Evolutionary conservation across 2,797 vertebrate species (phyloP), one percentile per base, ranked within the genome.

Genomic region (Hephaestus fuliginosus): DNA sequence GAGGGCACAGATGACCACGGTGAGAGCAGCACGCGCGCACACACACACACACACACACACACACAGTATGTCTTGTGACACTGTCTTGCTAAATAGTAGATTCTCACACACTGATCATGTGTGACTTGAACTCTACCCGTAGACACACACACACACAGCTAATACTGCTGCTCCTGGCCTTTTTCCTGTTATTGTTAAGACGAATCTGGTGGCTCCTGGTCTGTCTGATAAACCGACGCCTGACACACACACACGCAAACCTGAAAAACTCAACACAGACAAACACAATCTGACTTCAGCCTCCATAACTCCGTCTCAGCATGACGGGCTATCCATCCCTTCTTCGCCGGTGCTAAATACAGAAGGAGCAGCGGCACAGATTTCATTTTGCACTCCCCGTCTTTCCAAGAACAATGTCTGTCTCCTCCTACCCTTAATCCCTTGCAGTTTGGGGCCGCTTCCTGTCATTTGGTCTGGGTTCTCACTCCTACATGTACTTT

Each of bases 131-230:
- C 67, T 46, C 74, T 65, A 25, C 25, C 25, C 25, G 25, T 25
- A 25, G 13, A 68, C 15, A 73, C 20, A 33, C 15, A 53, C 65
- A 49, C 39, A 66, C 43, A 39, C 51, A 36, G 33, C 33, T 36
- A 36, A 36, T 4, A 36, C 25, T 25, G 25, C 33, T 36, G 33
- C 33, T 74, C 60, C 56, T 75, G 53, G 68, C 39, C 66, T 73
- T 65, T 81, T 89, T 90, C 85, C 89, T 88, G 86, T 83, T 61
- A 87, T 90, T 90, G 86, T 86, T 78, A 33, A 58, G 74, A 75
- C 28, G 7, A 76, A 44, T 62, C 56, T 68, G 72, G 18, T 52
- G 62, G 66, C 76, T 87, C 52, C 52, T 48, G 39, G 39, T 77
- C 64, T 58, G 14, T 65, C 58, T 61, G 53, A 75, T 61, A 60